Evolutionary conservation across 2,888 invertebrate species (phyloP), one percentile per base, ranked within the genome.

Genomic region (Tetranychus truncatus): DNA sequence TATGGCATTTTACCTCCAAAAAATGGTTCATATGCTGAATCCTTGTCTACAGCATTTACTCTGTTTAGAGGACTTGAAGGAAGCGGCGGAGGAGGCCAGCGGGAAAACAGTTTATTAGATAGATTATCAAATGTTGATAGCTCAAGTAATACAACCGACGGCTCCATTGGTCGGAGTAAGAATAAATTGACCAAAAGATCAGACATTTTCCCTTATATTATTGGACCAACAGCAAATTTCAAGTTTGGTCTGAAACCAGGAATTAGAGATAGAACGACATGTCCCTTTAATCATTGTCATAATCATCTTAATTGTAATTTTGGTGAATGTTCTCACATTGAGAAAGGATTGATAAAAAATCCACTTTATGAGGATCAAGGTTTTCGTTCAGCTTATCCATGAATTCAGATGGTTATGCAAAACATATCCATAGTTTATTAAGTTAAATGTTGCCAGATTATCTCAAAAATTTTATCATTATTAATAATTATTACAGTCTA

Each of bases 31-130:
- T 78, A 78, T 66, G 78, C 78, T 11, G 78, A 79, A 55, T 79
- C 79, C 0, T 55, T 79, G 34, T 79, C 79, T 4, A 79, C 79
- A 1, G 78, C 77, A 24, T 79, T 79, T 74, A 78, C 78, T 6
- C 65, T 73, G n/a, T 73, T 73, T 20, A 11, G 34, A 34, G 72
- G 46, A 11, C 72, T 72, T n/a, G 72, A 72, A 44, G 72, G 72
- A 7, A 44, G 72, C 11, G 69, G 69, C 1, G 69, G 34, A 11
- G 34, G 69, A 9, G 69, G 34, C 18, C 72, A 46, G 7, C 72
- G 72, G 11, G 69, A 69, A 24, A 24, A 20, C 11, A 69, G 21
- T 24, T 21, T 69, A 20, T 21, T 69, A n/a, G 69, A 69, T 69
- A 18, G 20, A 5, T 24, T 69, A 69, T 24, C 69, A 1, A 24